A percentile compares a stretch with the other conserved stretches of the same genome.
phyloP scores from a whole-genome alignment of 2,888 invertebrate genomes.

The Tanypteryx hageni region DNA sequence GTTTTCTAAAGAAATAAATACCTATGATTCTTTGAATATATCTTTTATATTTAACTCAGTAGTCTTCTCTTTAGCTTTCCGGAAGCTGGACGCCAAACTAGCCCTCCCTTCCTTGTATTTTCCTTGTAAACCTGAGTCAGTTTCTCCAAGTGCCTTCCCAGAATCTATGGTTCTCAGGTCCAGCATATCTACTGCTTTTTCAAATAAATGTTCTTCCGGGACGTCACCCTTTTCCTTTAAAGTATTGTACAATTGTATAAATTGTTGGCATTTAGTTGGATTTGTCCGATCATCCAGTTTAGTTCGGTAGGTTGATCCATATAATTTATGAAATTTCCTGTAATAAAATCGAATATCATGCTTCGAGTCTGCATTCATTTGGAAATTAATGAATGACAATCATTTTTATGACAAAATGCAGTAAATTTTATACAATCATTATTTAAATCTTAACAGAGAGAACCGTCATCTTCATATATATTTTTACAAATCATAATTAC shows the following conservation, averaged over 20 bases:
- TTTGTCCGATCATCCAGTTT: slow-evolving; percentile 78
- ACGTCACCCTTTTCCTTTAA: slow-evolving; percentile 78
- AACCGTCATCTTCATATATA: slow-evolving; percentile 69
- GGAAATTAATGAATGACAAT: slow-evolving; percentile 9
- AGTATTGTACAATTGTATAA: slow-evolving; percentile 80
- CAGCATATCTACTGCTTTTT: slow-evolving; percentile 75
- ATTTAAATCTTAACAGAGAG: not conserved
- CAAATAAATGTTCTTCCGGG: slow-evolving; percentile 77
- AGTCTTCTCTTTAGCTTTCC: slow-evolving; percentile 70
- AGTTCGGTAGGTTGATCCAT: slow-evolving; percentile 78
- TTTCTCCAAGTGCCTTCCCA: not conserved
- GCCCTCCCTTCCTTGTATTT: slow-evolving; percentile 65
- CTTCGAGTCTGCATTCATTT: not conserved
- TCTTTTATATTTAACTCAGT: slow-evolving; percentile 71
- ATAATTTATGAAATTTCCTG: slow-evolving; percentile 83
- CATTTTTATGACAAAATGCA: slow-evolving; percentile 47
- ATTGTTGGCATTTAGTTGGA: slow-evolving; percentile 79
- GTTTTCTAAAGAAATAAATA: not conserved
- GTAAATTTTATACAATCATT: not conserved
- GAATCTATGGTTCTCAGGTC: slow-evolving; percentile 71
- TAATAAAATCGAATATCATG: slow-evolving; percentile 70
- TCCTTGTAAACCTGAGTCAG: not conserved
- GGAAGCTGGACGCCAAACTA: slow-evolving; percentile 71
- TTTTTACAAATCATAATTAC: slow-evolving; percentile 77
- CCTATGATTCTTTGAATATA: slow-evolving; percentile 73